Evolutionary conservation across 2,888 invertebrate species (phyloP).

Genomic region (Charanyca ferruginea): DNA sequence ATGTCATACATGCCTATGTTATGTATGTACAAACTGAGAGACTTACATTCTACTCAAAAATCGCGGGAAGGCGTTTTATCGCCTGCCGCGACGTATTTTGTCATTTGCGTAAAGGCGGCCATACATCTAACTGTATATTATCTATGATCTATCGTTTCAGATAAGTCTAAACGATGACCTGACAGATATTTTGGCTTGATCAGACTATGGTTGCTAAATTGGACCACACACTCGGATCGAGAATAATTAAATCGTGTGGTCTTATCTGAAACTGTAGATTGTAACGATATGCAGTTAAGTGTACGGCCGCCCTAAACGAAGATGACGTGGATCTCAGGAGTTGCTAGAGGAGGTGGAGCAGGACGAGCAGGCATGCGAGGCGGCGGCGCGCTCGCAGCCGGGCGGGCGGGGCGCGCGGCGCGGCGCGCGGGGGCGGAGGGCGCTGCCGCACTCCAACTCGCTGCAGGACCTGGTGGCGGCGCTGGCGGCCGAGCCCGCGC

Average conservation of each 20-base stretch:
- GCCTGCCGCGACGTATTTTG: no score
- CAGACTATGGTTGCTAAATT: background rate
- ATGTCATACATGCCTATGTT: background rate
- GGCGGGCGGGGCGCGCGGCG: conserved; percentile 76
- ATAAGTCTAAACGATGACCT: background rate
- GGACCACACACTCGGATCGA: background rate
- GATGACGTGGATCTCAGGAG: conserved; percentile 87
- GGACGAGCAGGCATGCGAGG: conserved; percentile 92
- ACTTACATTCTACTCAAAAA: background rate
- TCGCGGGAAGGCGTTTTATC: no score
- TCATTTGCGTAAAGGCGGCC: no score
- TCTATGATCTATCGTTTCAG: background rate
- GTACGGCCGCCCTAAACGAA: background rate
- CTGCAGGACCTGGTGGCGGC: conserved; percentile 92
- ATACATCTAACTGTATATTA: no score
- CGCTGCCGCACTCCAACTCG: conserved; percentile 90
- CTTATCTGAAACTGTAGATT: background rate
- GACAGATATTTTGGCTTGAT: background rate
- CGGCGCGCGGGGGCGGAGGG: conserved; percentile 83
- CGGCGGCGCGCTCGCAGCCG: conserved; percentile 85
- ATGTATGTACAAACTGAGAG: background rate
- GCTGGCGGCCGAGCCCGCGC: conserved; percentile 82
- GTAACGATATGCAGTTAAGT: background rate
- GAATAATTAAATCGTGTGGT: background rate
- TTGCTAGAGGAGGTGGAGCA: conserved; percentile 95